Conservation (phyloP, 2,113 vertebrate species). For the Rhabdornis inornatus region DNA sequence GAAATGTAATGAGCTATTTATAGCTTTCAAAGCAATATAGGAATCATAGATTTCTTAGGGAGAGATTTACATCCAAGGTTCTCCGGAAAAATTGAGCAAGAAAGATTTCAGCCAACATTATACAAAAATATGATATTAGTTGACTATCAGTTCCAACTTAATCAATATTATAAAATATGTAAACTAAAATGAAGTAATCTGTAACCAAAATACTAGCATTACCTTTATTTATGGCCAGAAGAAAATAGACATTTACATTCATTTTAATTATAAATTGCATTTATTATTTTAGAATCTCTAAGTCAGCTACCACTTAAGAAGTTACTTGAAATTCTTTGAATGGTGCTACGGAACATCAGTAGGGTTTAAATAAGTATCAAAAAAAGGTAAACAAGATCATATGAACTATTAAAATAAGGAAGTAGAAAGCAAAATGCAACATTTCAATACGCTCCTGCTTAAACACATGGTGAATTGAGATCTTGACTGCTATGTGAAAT, state of each 20-base stretch:
- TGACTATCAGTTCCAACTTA: background rate
- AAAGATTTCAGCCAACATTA: background rate
- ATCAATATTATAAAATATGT: background rate
- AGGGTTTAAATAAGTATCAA: background rate
- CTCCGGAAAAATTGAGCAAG: background rate
- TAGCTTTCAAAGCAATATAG: background rate
- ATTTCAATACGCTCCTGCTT: background rate
- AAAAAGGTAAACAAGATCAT: background rate
- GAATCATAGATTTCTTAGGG: background rate
- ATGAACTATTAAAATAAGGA: background rate
- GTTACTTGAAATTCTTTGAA: background rate
- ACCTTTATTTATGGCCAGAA: background rate
- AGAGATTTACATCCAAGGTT: background rate
- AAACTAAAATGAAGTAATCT: background rate
- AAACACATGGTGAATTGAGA: background rate
- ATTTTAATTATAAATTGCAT: background rate
- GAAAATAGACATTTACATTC: background rate
- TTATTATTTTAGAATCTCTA: background rate
- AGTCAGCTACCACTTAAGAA: background rate
- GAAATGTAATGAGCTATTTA: background rate
- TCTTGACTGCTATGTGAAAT: background rate
- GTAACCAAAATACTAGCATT: background rate
- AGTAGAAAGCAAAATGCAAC: background rate
- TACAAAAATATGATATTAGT: background rate
- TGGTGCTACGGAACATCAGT: background rate